Evolutionary conservation across 2,797 vertebrate species (phyloP).

Genomic region (Onychomys torridus): DNA sequence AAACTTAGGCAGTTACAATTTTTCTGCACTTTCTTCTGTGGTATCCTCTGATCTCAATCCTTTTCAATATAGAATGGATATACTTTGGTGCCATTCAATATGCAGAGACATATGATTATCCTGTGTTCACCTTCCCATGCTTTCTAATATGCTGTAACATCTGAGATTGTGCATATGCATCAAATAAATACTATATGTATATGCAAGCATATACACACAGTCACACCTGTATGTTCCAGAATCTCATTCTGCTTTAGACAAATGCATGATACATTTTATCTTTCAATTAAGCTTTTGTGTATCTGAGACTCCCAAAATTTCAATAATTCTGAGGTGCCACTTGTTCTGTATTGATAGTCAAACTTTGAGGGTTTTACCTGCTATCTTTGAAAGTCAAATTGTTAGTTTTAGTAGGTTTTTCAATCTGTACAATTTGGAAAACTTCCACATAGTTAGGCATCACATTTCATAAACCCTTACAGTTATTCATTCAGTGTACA

Average conservation of each 20-base stretch:
- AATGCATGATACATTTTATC: neutral
- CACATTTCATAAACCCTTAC: neutral
- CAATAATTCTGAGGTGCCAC: neutral
- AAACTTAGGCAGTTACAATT: neutral
- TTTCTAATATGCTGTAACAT: neutral
- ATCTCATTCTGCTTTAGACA: neutral
- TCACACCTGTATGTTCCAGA: neutral
- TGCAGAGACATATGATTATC: neutral
- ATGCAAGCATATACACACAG: neutral
- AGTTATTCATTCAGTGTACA: neutral
- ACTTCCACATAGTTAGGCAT: neutral
- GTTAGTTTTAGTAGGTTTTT: neutral
- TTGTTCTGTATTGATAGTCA: neutral
- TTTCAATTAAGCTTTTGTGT: neutral
- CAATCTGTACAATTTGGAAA: neutral
- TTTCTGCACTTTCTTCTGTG: neutral
- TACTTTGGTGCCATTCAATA: neutral
- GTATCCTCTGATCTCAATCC: neutral
- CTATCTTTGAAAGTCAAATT: neutral
- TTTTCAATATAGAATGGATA: neutral
- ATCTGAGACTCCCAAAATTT: no score
- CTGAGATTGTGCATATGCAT: neutral
- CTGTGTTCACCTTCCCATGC: neutral
- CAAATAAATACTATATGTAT: neutral
- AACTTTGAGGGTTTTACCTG: neutral